Percentiles rank a stretch among this genome's conserved stretches.
These are phyloP conservation scores for Cydia strobilella DNA, from an alignment of 1,140 invertebrate genomes.

Conservation along the genomic window DNA sequence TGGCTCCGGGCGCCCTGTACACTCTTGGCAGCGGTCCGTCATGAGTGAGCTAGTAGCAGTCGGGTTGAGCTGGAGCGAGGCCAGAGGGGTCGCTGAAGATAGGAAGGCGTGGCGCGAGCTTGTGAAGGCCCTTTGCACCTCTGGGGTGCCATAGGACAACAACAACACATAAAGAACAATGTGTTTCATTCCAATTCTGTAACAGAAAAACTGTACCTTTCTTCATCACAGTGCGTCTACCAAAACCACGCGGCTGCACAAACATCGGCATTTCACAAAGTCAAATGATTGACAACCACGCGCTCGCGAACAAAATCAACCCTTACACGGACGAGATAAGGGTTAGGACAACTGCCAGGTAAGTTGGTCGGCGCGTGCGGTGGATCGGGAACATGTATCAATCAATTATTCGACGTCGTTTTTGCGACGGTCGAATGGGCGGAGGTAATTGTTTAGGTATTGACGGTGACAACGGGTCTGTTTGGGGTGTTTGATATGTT, in stretches of 20 bases:
- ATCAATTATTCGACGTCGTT: neutral
- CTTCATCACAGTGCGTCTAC: neutral
- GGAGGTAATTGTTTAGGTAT: conserved; percentile 17
- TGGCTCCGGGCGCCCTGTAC: too few species aligned
- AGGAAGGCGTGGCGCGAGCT: too few species aligned
- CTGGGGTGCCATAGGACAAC: too few species aligned
- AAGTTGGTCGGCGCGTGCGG: conserved; percentile 6
- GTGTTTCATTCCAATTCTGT: neutral
- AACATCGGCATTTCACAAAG: conserved; percentile 30
- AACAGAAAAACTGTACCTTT: neutral
- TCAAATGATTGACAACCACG: conserved; percentile 18
- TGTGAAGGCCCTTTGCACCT: too few species aligned
- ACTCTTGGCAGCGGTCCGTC: too few species aligned
- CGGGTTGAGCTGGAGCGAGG: too few species aligned
- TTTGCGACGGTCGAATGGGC: conserved; percentile 9
- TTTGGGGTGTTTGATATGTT: too few species aligned
- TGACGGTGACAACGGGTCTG: neutral
- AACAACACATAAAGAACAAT: too few species aligned
- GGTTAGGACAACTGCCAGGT: neutral
- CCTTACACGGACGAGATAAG: neutral
- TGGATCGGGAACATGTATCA: conserved; percentile 8
- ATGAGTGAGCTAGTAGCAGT: too few species aligned
- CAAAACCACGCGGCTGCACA: conserved; percentile 4
- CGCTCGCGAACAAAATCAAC: neutral
- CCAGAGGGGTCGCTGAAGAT: too few species aligned